Percentiles rank a stretch among this genome's conserved stretches.
Evolutionary conservation across 2,113 vertebrate genomes (phyloP).

Genomic region (Lagopus muta): DNA sequence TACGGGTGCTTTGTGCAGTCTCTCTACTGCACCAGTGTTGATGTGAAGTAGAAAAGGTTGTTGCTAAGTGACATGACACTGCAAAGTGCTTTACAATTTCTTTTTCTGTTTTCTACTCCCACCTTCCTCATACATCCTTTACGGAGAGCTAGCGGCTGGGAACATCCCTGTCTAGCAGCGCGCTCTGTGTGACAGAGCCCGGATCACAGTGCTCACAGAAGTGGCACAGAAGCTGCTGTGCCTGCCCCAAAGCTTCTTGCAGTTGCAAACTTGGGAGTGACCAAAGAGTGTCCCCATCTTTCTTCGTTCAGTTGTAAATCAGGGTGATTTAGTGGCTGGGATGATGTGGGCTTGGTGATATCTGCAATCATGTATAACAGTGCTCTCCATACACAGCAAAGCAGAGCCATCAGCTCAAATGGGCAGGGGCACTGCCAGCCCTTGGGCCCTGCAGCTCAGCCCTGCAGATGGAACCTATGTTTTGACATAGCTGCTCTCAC

Average conservation of each 20-base stretch:
- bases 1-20: not conserved
- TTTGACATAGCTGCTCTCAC: not conserved
- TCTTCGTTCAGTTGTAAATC: not conserved
- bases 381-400: not conserved
- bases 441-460: not conserved
- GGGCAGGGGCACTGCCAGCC: not conserved
- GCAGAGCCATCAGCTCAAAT: not conserved
- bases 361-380: accelerated
- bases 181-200: not conserved
- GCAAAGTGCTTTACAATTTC: constrained; percentile 52
- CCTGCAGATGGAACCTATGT: not conserved
- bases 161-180: not conserved
- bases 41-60: constrained; percentile 14
- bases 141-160: not conserved
- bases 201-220: not conserved
- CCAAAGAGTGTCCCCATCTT: not conserved
- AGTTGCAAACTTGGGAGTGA: not conserved
- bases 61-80: constrained; percentile 63
- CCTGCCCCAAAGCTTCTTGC: not conserved
- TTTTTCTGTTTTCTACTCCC: constrained; percentile 58
- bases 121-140: constrained; percentile 49
- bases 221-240: not conserved
- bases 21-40: not conserved
- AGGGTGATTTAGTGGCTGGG: not conserved
- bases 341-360: not conserved